These are phyloP conservation scores for Helogale parvula DNA, from an alignment of 2,113 vertebrate genomes.

Conservation along the genomic window DNA sequence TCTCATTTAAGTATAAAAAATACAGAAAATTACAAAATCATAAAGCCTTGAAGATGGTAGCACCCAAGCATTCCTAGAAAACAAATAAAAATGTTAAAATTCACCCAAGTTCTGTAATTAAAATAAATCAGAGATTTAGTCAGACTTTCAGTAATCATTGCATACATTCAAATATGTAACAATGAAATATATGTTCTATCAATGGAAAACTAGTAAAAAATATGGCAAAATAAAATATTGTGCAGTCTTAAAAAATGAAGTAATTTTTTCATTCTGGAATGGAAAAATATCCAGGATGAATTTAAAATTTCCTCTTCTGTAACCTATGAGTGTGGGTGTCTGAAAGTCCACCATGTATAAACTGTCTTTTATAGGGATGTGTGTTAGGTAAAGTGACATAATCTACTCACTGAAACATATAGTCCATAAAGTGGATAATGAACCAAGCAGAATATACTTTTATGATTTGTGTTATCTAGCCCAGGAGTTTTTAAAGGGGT, in stretches of 20 bases:
- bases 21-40: background rate
- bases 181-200: background rate
- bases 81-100: background rate
- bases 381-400: background rate
- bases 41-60: background rate
- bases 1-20: background rate
- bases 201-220: conserved; percentile 3
- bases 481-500: background rate
- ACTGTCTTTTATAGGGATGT: background rate
- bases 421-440: background rate
- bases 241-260: background rate
- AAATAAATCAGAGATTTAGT: background rate
- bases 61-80: background rate
- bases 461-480: background rate
- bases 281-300: background rate
- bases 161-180: background rate
- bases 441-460: background rate
- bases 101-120: background rate
- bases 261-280: background rate
- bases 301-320: background rate
- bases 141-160: background rate
- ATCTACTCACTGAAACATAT: background rate
- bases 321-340: background rate
- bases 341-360: background rate
- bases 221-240: background rate